phyloP scores from a whole-genome alignment of 2,888 invertebrate genomes.

The Drosophila tanythrix region DNA sequence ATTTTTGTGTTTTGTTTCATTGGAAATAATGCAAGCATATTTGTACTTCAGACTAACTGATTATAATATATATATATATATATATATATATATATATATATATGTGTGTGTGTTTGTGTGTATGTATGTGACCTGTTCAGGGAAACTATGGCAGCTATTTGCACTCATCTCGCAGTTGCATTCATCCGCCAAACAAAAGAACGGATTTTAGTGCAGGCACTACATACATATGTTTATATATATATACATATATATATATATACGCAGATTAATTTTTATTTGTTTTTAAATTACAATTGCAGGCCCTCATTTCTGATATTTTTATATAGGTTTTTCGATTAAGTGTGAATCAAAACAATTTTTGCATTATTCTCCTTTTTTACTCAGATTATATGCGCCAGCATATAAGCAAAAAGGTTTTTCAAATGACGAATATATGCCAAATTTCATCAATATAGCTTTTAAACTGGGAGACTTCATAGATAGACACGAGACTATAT shows the following conservation, averaged over 20 bases:
- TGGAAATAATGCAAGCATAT: background rate
- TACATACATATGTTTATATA: background rate
- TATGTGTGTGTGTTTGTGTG: background rate
- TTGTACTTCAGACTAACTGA: background rate
- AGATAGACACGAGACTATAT: background rate
- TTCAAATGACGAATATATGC: background rate
- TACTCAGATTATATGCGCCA: too few relatives aligned
- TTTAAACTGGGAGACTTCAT: background rate
- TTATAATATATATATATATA: background rate
- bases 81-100: background rate
- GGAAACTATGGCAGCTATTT: background rate
- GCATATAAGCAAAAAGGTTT: background rate
- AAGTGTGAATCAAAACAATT: background rate
- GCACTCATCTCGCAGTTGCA: background rate
- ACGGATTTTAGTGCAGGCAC: background rate
- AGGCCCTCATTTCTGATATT: background rate
- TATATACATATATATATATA: too few relatives aligned
- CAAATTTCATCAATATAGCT: background rate
- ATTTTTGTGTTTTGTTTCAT: background rate
- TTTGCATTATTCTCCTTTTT: background rate
- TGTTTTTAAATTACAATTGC: background rate
- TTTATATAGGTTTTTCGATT: background rate
- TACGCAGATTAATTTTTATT: background rate
- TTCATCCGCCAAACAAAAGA: background rate
- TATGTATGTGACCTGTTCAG: background rate